Conservation (phyloP, 2,797 vertebrate genomes). For the Pogoniulus pusillus region DNA sequence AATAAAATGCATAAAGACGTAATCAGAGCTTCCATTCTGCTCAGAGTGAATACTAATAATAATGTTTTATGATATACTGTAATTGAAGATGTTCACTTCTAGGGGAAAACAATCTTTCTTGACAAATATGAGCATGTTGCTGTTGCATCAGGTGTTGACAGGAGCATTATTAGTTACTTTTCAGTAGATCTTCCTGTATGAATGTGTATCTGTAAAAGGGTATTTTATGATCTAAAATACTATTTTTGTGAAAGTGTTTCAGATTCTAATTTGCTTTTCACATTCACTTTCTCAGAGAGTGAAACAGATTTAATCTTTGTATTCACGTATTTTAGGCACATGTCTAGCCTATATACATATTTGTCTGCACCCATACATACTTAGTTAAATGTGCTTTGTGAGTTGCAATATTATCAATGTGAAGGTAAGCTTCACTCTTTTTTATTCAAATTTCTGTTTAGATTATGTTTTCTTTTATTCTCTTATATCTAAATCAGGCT, state of each 20-base stretch:
- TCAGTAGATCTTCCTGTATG: background rate
- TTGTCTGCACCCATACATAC: background rate
- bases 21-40: constrained; percentile 34
- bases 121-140: background rate
- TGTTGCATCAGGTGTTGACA: constrained; percentile 2
- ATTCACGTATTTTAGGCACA: background rate
- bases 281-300: background rate
- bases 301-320: constrained; percentile 14
- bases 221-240: background rate
- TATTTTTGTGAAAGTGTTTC: background rate
- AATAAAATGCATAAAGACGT: constrained; percentile 14
- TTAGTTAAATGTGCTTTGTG: constrained; percentile 10
- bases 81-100: constrained; percentile 32
- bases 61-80: constrained; percentile 26
- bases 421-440: too few species aligned
- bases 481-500: background rate
- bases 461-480: background rate
- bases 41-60: constrained; percentile 42
- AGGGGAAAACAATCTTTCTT: constrained; percentile 1
- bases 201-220: background rate
- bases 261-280: constrained; percentile 1
- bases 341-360: background rate
- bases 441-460: constrained; percentile 25
- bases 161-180: background rate
- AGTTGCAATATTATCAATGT: too few species aligned